Conservation (phyloP, 2,797 vertebrate genomes). For the Hypotaenidia okinawae region DNA sequence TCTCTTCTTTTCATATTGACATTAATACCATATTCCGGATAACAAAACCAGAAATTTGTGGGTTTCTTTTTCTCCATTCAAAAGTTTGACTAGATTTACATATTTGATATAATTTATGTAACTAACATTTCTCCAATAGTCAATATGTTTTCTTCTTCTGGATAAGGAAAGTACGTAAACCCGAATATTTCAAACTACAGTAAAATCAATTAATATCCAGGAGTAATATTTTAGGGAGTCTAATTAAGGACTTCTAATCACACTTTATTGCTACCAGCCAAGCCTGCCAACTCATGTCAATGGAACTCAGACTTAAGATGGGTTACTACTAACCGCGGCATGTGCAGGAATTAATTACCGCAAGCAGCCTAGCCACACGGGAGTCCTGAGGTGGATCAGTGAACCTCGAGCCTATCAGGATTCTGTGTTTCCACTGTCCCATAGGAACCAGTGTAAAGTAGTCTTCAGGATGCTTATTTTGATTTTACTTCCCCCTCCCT, state of each 20-base stretch:
- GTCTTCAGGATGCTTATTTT: not conserved
- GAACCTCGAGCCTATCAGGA: not conserved
- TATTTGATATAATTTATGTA: not conserved
- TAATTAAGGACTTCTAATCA: slow-evolving; percentile 1
- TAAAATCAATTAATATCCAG: not conserved
- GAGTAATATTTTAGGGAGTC: not conserved
- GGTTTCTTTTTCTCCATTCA: not conserved
- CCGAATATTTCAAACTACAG: not conserved
- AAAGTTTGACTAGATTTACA: not conserved
- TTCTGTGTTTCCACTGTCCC: not conserved
- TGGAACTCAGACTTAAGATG: not conserved
- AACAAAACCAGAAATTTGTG: not conserved
- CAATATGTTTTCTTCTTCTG: not conserved
- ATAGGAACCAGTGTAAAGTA: not conserved
- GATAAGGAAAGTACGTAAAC: not conserved
- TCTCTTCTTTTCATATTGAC: not conserved
- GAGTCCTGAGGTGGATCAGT: not conserved
- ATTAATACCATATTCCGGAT: not conserved
- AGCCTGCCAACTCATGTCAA: not conserved
- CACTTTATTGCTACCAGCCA: not conserved
- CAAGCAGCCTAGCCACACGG: not conserved
- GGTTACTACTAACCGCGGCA: not conserved
- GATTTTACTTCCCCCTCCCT: not conserved
- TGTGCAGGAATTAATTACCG: not conserved
- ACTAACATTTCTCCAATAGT: not conserved